Base-by-base conservation (phyloP, 2,888 invertebrate genomes). In the Tetragnatha montana region DNA sequence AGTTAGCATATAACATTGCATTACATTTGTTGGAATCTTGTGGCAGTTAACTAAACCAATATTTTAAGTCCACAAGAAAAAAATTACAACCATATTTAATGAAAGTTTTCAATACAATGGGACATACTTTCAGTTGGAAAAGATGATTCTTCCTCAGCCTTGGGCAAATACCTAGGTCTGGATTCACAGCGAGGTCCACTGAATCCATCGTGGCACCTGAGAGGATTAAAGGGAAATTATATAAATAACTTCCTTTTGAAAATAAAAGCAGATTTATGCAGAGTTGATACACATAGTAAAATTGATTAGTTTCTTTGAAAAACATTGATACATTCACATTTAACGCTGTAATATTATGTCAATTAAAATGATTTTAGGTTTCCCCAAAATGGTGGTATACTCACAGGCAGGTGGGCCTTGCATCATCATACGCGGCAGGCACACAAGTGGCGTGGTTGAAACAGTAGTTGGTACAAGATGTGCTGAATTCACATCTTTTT, bases 381-480 rank as follows among this genome's bases (percentile, higher is more conserved):
- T 4, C 4, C 35, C 4, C 35, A 4, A 35, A 35, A 35, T 35
- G 35, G 35, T 35, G 35, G 35, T 4, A 35, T 35, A 93, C 94
- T 93, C 92, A 94, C 94, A 93, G 91, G 93, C 94, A 94, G 60
- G 92, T 92, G n/a, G 94, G 93, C 79, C 75, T 70, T 60, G 87
- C 91, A 81, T 91, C 87, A 49, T 88, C 83, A 79, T 90, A 85
- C 22, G 89, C 69, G 19, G 91, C 93, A 60, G 94, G 93, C 10
- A 93, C 92, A 92, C 95, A 95, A 4, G 93, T 94, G 50, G 95
- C 95, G 21, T 94, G 94, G 92, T 95, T 95, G 91, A 94, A 93
- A 92, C 95, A 95, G 92, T 93, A 94, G 91, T 93, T 93, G 70
- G 92, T 92, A 92, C 95, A 95, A 14, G 93, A 92, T 22, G 93